These are phyloP conservation scores for Tragelaphus imberbis DNA, from an alignment of 2,113 vertebrate species.

Conservation along the genomic window DNA sequence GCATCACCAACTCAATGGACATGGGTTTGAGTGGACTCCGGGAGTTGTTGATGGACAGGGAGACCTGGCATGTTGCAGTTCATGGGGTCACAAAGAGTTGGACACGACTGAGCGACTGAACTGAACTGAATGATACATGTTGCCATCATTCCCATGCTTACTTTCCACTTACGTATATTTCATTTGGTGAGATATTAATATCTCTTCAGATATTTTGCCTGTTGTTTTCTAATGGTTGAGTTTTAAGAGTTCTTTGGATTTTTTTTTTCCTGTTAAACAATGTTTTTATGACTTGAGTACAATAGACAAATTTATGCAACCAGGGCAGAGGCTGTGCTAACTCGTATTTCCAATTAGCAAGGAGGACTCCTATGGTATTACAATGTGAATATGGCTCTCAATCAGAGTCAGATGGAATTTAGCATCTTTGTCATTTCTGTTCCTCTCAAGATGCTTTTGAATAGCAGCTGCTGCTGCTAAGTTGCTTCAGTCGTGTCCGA, in stretches of 20 bases:
- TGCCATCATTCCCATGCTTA: not conserved
- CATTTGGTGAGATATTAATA: not conserved
- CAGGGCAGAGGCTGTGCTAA: not conserved
- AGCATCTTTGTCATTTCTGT: conserved; percentile 86
- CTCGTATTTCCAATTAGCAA: not conserved
- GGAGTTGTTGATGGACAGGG: no score
- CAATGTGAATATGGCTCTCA: not conserved
- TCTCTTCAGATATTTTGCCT: not conserved
- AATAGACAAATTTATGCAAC: not conserved
- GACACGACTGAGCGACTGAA: no score
- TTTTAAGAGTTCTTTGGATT: not conserved
- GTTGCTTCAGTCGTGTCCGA: no score
- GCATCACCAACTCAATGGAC: no score
- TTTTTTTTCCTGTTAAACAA: not conserved
- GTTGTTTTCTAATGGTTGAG: not conserved
- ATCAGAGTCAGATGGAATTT: not conserved
- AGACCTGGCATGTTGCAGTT: no score
- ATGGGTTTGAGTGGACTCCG: no score
- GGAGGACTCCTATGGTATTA: not conserved
- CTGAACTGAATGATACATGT: not conserved
- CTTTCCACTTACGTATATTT: not conserved
- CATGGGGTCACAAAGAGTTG: no score
- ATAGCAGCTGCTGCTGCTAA: conserved; percentile 72
- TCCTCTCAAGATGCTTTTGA: conserved; percentile 97
- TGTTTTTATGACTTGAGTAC: not conserved